Conservation (phyloP, 2,113 vertebrate species). For the Castor canadensis region DNA sequence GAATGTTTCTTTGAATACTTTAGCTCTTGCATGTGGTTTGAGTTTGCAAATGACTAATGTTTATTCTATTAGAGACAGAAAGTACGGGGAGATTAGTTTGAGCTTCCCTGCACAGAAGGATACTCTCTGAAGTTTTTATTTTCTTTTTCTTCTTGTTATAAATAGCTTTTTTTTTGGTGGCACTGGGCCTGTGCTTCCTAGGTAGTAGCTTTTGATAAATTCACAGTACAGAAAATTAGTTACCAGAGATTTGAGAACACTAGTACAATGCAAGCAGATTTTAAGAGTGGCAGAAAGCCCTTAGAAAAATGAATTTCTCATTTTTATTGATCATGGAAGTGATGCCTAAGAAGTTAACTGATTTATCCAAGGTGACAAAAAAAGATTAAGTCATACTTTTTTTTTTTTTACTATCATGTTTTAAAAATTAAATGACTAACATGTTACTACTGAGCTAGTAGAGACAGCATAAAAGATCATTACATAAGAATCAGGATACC, state of each 20-base stretch:
- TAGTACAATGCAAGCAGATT: background rate
- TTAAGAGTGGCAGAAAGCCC: background rate
- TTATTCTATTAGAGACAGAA: background rate
- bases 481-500: background rate
- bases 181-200: too few species aligned
- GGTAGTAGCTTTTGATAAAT: too few species aligned
- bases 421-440: background rate
- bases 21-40: background rate
- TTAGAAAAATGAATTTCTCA: background rate
- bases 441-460: background rate
- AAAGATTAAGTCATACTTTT: background rate
- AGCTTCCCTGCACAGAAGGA: background rate
- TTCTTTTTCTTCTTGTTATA: background rate
- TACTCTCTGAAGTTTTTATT: background rate
- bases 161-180: slow-evolving; percentile 25
- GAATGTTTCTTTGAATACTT: background rate
- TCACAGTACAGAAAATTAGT: slow-evolving; percentile 32
- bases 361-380: slow-evolving; percentile 24
- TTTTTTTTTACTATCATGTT: background rate
- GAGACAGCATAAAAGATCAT: background rate
- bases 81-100: background rate
- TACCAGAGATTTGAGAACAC: background rate
- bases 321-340: slow-evolving; percentile 28
- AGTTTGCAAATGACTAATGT: background rate
- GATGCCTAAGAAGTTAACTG: background rate